phyloP scores from a whole-genome alignment of 2,888 invertebrate genomes.

The Limulus polyphemus region DNA sequence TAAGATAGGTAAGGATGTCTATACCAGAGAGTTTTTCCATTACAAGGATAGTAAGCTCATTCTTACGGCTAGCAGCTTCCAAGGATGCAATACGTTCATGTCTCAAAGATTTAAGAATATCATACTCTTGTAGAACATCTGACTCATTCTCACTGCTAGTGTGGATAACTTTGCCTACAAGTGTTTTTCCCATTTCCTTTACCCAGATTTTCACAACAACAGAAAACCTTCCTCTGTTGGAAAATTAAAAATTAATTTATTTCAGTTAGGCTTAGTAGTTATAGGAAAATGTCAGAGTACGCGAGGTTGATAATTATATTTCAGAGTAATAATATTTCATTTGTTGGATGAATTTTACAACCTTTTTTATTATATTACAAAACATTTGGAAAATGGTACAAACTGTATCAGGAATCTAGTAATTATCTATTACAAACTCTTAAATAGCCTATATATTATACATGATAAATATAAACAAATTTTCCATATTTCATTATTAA shows the following conservation, averaged over 20 bases:
- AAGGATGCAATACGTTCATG: constrained; percentile 69
- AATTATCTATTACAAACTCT: too few relatives aligned
- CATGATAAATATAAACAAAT: too few relatives aligned
- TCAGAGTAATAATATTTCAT: too few relatives aligned
- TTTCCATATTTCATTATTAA: neutral
- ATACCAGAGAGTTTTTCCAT: constrained; percentile 59
- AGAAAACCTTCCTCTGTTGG: constrained; percentile 64
- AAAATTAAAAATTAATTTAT: constrained; percentile 6
- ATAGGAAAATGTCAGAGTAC: too few relatives aligned
- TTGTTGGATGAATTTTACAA: too few relatives aligned
- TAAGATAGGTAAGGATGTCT: constrained; percentile 75
- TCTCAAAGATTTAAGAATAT: constrained; percentile 61
- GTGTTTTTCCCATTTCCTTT: constrained; percentile 53
- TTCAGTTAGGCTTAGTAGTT: too few relatives aligned
- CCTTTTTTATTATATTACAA: too few relatives aligned
- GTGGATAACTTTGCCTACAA: constrained; percentile 66
- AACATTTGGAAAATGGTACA: too few relatives aligned
- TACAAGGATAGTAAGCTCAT: constrained; percentile 27
- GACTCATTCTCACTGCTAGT: constrained; percentile 43
- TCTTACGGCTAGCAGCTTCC: constrained; percentile 32
- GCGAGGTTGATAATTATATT: too few relatives aligned
- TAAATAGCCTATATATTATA: too few relatives aligned
- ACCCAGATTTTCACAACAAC: constrained; percentile 65
- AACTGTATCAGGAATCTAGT: too few relatives aligned
- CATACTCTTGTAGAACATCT: constrained; percentile 58